These are phyloP conservation scores for Drosophila formosana DNA, from an alignment of 2,888 invertebrate genomes.

Conservation along the genomic window DNA sequence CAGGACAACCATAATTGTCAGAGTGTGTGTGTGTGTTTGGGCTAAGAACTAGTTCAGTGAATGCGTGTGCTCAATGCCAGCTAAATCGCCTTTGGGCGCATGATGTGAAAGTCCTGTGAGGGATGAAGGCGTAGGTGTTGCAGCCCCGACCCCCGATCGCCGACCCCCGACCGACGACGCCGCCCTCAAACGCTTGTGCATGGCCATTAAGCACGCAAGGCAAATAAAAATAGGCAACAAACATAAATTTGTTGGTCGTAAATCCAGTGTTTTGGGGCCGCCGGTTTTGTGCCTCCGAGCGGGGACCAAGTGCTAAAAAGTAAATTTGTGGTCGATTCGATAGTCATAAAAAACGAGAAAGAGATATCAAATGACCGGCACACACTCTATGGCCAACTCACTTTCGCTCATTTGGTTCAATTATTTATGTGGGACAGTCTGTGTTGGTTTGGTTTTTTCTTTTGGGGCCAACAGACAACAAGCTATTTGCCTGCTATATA, in stretches of 20 bases:
- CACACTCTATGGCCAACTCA: constrained; percentile 22
- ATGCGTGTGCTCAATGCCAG: too few species aligned
- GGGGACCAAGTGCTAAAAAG: constrained; percentile 80
- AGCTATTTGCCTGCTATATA: constrained; percentile 40
- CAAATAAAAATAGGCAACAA: constrained; percentile 80
- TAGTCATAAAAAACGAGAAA: constrained; percentile 73
- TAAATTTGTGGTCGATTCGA: constrained; percentile 82
- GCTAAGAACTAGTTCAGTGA: constrained; percentile 52
- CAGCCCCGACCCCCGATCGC: not conserved
- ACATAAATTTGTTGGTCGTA: constrained; percentile 80
- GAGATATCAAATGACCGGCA: constrained; percentile 48
- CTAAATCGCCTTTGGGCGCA: constrained; percentile 51
- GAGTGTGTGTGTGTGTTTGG: constrained; percentile 18
- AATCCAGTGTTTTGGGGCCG: constrained; percentile 62
- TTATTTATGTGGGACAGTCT: constrained; percentile 67
- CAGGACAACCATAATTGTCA: constrained; percentile 53
- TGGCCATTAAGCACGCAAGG: constrained; percentile 79
- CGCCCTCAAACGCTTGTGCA: constrained; percentile 14
- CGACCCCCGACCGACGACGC: not conserved
- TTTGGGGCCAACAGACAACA: constrained; percentile 14
- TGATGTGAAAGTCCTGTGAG: constrained; percentile 4
- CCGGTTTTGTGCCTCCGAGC: constrained; percentile 64
- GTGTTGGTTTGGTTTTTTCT: constrained; percentile 4
- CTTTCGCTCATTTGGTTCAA: constrained; percentile 38
- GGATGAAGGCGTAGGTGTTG: not conserved